These are phyloP conservation scores for Pheosia gnoma DNA, from an alignment of 2,888 invertebrate species.

Conservation along the genomic window DNA sequence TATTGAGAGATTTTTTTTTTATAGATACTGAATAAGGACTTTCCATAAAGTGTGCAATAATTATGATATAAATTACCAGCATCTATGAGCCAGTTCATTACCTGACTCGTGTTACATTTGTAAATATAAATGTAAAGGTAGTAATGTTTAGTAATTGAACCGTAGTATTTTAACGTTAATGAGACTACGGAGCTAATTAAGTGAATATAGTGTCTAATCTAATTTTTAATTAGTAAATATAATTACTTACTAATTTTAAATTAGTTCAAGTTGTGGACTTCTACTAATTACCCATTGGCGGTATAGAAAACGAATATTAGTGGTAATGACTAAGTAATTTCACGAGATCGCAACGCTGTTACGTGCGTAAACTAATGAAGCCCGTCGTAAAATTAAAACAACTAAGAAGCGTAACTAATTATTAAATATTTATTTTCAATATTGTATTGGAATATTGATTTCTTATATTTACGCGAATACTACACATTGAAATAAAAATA, in stretches of 20 bases:
- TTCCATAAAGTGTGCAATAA: constrained; percentile 45
- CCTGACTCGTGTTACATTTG: constrained; percentile 46
- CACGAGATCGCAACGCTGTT: constrained; percentile 37
- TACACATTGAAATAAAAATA: no score
- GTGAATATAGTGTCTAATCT: constrained; percentile 36
- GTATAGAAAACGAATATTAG: constrained; percentile 41
- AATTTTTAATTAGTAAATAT: constrained; percentile 54
- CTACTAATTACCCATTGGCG: constrained; percentile 41
- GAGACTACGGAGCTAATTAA: constrained; percentile 31
- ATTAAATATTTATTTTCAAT: constrained; percentile 24
- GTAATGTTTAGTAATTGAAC: constrained; percentile 47
- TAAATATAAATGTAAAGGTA: constrained; percentile 65
- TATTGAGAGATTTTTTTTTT: constrained; percentile 22
- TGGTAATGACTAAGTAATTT: constrained; percentile 47
- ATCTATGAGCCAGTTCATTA: constrained; percentile 51
- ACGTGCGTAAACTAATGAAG: constrained; percentile 34
- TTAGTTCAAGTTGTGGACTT: constrained; percentile 41
- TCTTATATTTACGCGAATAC: no score
- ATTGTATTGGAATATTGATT: background rate
- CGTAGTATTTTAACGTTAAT: constrained; percentile 51
- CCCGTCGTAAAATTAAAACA: constrained; percentile 27
- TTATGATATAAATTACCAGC: constrained; percentile 29
- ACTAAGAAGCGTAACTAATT: constrained; percentile 19
- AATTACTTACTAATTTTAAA: constrained; percentile 56
- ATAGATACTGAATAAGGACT: constrained; percentile 26